Evolutionary conservation across 2,888 invertebrate genomes (phyloP).

Genomic region (Apeira syringaria): DNA sequence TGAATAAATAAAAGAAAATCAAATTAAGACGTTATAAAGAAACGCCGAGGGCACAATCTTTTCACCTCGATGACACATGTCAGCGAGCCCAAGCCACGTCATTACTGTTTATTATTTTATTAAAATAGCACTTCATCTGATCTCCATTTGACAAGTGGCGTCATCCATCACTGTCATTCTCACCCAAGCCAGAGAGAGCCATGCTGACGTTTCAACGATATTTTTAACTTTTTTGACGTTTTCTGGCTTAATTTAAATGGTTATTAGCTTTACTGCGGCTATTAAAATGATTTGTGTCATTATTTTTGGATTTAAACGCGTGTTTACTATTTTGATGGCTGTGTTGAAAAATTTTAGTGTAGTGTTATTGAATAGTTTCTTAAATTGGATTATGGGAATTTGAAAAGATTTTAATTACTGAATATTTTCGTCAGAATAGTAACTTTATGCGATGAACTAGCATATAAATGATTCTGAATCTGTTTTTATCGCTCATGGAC

Average conservation of each 20-base stretch:
- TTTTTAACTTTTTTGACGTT: constrained; percentile 31
- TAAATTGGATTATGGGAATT: too few relatives aligned
- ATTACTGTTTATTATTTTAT: constrained; percentile 32
- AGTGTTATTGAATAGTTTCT: neutral
- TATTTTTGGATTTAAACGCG: constrained; percentile 13
- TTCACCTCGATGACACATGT: constrained; percentile 19
- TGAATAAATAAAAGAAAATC: too few relatives aligned
- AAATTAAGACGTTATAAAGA: too few relatives aligned
- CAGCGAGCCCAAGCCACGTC: constrained; percentile 7
- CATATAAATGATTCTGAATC: too few relatives aligned
- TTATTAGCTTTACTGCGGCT: constrained; percentile 20
- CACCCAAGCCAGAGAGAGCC: constrained; percentile 16
- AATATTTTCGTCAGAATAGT: too few relatives aligned
- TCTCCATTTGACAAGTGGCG: constrained; percentile 21
- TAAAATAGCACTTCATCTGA: constrained; percentile 31
- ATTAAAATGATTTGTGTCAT: constrained; percentile 26
- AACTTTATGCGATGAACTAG: too few relatives aligned
- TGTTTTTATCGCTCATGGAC: too few relatives aligned
- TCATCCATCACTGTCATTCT: constrained; percentile 36
- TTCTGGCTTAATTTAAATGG: constrained; percentile 25
- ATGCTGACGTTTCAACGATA: constrained; percentile 24
- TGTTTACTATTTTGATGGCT: constrained; percentile 16
- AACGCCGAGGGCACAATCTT: neutral
- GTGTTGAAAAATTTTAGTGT: constrained; percentile 3
- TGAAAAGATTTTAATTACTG: too few relatives aligned